Conservation (phyloP, 2,797 vertebrate genomes). For the Potorous gilbertii region DNA sequence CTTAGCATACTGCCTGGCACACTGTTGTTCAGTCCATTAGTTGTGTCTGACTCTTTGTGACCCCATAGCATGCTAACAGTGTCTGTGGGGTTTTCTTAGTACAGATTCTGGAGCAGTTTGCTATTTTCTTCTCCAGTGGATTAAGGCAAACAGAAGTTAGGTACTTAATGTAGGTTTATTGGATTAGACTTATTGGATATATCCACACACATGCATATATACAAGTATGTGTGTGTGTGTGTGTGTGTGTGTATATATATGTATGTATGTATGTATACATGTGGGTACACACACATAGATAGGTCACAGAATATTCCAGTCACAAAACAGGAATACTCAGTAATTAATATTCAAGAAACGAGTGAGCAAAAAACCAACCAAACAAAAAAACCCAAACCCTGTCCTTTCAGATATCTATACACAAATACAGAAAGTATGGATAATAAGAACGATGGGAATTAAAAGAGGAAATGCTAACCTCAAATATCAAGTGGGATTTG, state of each 20-base stretch:
- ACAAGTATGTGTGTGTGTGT: too few species aligned
- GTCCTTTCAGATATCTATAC: too few species aligned
- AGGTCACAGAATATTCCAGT: neutral
- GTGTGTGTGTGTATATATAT: too few species aligned
- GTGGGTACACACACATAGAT: neutral
- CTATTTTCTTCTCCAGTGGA: too few species aligned
- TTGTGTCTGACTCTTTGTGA: neutral
- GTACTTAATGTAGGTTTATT: neutral
- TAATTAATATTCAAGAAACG: too few species aligned
- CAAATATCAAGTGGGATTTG: too few species aligned
- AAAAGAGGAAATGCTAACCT: too few species aligned
- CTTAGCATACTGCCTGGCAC: neutral
- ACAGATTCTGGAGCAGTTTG: neutral
- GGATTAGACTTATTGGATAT: neutral
- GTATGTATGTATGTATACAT: neutral
- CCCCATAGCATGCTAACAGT: too few species aligned
- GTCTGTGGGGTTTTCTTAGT: neutral
- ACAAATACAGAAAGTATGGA: too few species aligned
- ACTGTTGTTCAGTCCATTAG: neutral
- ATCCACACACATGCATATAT: neutral
- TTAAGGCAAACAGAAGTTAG: neutral
- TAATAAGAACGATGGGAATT: too few species aligned
- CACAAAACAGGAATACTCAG: neutral
- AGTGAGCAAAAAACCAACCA: too few species aligned
- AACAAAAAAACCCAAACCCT: too few species aligned